Conservation (phyloP, 2,113 vertebrate species). For the Catagonus wagneri region DNA sequence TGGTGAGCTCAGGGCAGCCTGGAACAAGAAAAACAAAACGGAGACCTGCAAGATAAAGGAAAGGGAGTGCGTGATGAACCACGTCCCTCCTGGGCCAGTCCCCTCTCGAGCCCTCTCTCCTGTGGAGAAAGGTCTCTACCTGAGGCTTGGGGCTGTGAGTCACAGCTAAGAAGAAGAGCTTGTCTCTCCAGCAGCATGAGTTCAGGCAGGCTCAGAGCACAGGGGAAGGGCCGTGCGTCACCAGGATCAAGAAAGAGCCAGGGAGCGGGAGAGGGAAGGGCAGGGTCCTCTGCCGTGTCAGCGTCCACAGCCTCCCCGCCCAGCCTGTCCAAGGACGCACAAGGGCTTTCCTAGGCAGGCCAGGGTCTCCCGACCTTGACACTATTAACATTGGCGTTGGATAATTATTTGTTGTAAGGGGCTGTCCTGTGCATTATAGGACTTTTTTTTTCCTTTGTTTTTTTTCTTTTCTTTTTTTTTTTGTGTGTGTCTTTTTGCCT, state of each 20-base stretch:
- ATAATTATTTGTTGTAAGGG: not conserved
- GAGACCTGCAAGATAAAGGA: not conserved
- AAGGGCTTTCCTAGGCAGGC: not conserved
- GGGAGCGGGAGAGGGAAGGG: no score
- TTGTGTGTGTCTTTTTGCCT: no score
- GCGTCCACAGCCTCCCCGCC: not conserved
- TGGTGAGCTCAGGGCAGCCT: not conserved
- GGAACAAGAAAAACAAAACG: not conserved
- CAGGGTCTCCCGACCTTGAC: not conserved
- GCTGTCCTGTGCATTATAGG: not conserved
- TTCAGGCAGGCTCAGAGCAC: not conserved
- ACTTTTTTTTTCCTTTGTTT: no score
- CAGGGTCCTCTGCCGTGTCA: not conserved
- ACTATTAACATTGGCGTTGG: not conserved
- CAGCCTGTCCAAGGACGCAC: not conserved
- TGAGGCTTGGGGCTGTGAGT: not conserved
- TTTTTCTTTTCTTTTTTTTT: no score
- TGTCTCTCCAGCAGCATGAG: not conserved
- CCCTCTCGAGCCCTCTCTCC: not conserved
- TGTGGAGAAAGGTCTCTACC: not conserved
- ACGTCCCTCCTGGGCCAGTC: fast-evolving
- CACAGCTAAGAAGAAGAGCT: not conserved
- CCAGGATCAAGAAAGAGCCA: not conserved
- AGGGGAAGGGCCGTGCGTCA: constrained; percentile 31
- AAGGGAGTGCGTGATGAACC: not conserved